Conservation (phyloP, 2,113 vertebrate genomes). For the Balaeniceps rex region DNA sequence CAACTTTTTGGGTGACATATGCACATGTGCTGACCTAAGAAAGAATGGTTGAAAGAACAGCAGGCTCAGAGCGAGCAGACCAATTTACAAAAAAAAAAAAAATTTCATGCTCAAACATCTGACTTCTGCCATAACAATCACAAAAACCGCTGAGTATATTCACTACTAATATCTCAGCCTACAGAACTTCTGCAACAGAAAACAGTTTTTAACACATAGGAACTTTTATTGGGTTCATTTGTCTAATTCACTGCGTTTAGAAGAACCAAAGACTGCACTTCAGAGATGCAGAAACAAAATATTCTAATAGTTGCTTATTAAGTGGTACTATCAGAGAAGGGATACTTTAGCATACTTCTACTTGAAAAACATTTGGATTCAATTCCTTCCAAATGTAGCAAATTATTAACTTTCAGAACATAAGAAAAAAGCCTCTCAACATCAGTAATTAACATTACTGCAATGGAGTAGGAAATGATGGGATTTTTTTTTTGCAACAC, state of each 20-base stretch:
- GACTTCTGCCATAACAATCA: not conserved
- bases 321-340: not conserved
- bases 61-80: not conserved
- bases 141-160: not conserved
- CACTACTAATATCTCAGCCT: not conserved
- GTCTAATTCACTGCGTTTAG: not conserved
- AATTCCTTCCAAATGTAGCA: not conserved
- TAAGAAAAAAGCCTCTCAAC: not conserved
- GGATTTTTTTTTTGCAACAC: not conserved
- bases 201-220: not conserved
- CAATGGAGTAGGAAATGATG: not conserved
- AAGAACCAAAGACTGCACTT: not conserved
- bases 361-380: not conserved
- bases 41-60: not conserved
- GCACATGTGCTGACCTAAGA: slow-evolving; percentile 93
- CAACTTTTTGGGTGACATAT: slow-evolving; percentile 96
- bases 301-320: not conserved
- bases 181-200: not conserved
- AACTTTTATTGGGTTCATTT: not conserved
- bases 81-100: not conserved
- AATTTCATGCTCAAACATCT: not conserved
- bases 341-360: not conserved
- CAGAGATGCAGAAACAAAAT: not conserved
- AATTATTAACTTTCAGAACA: not conserved
- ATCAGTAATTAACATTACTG: not conserved